These are phyloP conservation scores for Epiblema foenella DNA, from an alignment of 2,888 invertebrate species.

Conservation along the genomic window DNA sequence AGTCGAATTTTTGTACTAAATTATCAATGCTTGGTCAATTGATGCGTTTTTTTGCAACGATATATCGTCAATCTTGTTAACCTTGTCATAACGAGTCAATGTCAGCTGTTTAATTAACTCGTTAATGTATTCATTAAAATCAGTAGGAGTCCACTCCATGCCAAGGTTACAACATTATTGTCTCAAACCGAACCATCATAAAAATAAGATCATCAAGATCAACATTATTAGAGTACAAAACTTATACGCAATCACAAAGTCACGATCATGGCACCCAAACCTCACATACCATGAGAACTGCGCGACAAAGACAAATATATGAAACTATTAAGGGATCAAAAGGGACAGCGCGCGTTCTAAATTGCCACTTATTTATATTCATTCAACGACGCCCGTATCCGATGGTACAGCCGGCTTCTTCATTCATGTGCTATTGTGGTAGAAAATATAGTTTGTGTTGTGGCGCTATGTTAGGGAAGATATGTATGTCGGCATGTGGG, in stretches of 20 bases:
- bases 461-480: background rate
- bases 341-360: constrained; percentile 32
- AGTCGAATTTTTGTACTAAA: too few relatives aligned
- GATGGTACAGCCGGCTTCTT: constrained; percentile 19
- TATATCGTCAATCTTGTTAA: too few relatives aligned
- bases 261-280: constrained; percentile 50
- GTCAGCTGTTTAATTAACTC: too few relatives aligned
- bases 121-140: too few relatives aligned
- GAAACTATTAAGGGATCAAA: constrained; percentile 1
- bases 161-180: background rate
- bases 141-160: background rate
- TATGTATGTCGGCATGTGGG: constrained; percentile 6
- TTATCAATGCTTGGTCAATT: too few relatives aligned
- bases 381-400: constrained; percentile 32
- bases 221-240: background rate
- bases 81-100: too few relatives aligned
- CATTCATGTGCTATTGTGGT: background rate
- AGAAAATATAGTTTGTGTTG: constrained; percentile 6
- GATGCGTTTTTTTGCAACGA: too few relatives aligned
- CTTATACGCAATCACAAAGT: constrained; percentile 35
- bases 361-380: constrained; percentile 45
- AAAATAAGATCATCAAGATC: background rate
- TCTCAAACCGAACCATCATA: background rate
- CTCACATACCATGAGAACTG: constrained; percentile 23
- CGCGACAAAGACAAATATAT: constrained; percentile 13